Evolutionary conservation across 2,113 vertebrate genomes (phyloP).

Genomic region (Ploceus nigricollis): DNA sequence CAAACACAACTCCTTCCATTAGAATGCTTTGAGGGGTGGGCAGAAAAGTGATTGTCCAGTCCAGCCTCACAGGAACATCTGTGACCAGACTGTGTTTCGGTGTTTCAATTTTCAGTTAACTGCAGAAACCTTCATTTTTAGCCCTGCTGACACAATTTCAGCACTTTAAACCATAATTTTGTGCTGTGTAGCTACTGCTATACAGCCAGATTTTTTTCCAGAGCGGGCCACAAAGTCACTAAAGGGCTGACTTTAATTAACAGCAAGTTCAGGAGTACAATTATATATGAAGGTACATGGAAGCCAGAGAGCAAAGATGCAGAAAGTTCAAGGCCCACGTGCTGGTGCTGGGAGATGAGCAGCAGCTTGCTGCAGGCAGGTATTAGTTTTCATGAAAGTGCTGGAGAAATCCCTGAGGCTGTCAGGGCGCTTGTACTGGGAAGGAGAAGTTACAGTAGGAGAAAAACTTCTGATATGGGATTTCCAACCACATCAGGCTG

Average conservation of each 20-base stretch:
- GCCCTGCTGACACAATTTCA: neutral
- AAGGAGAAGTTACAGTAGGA: neutral
- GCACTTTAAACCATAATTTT: neutral
- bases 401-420: conserved; percentile 11
- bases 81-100: neutral
- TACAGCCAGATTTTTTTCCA: neutral
- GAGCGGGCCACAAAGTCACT: neutral
- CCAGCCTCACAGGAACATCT: neutral
- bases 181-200: neutral
- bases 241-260: conserved; percentile 10
- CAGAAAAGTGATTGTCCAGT: neutral
- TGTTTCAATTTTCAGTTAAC: neutral
- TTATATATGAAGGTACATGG: neutral
- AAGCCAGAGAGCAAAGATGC: neutral
- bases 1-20: neutral
- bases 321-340: neutral
- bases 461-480: neutral
- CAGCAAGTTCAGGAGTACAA: neutral
- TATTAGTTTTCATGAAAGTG: conserved; percentile 11
- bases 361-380: neutral
- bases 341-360: neutral
- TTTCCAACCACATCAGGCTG: neutral
- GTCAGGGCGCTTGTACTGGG: neutral
- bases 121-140: neutral
- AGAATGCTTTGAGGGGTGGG: neutral